A percentile compares a stretch with the other conserved stretches of the same genome.
Evolutionary conservation across 2,113 vertebrate species (phyloP).

Genomic region (Ammospiza caudacuta): DNA sequence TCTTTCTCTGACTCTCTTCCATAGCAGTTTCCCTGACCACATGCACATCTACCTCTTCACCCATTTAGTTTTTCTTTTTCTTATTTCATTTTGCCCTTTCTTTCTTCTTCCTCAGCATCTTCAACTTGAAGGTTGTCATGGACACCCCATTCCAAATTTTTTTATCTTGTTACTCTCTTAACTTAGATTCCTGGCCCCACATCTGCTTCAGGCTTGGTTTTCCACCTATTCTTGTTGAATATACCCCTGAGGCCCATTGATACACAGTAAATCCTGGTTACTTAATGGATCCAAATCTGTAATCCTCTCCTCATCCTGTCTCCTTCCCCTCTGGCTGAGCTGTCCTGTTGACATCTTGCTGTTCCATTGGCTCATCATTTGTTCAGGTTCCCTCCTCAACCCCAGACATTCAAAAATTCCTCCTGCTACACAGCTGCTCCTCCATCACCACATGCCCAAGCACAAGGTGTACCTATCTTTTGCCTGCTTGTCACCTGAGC

Average conservation of each 20-base stretch:
- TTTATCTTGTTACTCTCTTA: not conserved
- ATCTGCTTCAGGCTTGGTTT: not conserved
- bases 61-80: not conserved
- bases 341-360: not conserved
- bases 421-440: not conserved
- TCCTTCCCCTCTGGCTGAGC: not conserved
- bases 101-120: not conserved
- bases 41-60: not conserved
- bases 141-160: not conserved
- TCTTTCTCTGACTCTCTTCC: not conserved
- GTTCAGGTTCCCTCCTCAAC: not conserved
- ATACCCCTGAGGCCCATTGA: not conserved
- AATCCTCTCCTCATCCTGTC: not conserved
- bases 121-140: not conserved
- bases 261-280: not conserved
- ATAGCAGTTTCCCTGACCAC: not conserved
- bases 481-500: not conserved
- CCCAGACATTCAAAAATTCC: not conserved
- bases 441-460: not conserved
- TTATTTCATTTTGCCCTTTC: not conserved
- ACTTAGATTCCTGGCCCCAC: not conserved
- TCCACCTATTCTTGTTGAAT: not conserved
- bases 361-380: rapidly evolving
- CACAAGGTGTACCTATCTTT: not conserved
- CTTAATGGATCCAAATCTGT: not conserved